Evolutionary conservation across 2,888 invertebrate species (phyloP), one percentile per base, ranked within the genome.

Genomic region (Phortica magna): DNA sequence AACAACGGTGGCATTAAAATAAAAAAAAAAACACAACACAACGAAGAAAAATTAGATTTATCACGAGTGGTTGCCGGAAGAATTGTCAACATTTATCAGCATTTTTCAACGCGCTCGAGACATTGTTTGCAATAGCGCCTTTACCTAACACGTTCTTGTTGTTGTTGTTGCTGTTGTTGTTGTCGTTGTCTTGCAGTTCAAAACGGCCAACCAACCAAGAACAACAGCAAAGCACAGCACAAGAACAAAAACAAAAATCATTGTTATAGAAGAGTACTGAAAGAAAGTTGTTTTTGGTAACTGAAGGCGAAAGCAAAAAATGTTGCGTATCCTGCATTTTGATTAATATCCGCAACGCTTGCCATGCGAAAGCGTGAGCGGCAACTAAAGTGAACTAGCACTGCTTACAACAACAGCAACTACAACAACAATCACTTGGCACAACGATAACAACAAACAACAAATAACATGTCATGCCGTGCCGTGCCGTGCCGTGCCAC

Each of bases 11-110:
- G 55, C 57, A 55, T 41, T 74, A 55, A 3, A 14, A 65, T 12
- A 7, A n/a, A 41, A 12, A 7, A 7, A 31, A 74, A 74, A 76
- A 80, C 78, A 81, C 81, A 81, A 76, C 59, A 67, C 74, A 82
- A 79, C 42, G 61, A 53, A 87, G 85, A 88, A 84, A 86, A 87
- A 89, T 88, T 88, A 88, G 89, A 90, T 90, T 89, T 89, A 90
- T 90, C 88, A 87, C 83, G 87, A 87, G 83, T 88, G 88, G 85
- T 88, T 89, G 90, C 86, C 89, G 87, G 87, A 83, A 86, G 89
- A 90, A 90, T 90, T 89, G 89, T 89, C 87, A 86, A 89, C 88
- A 89, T 90, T 90, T 90, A 88, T 90, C 90, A 90, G 89, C 83
- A 89, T 88, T 88, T 89, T 88, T 88, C 87, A 87, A 78, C 83